Conservation (phyloP, 2,113 vertebrate species). For the Solenodon paradoxus region DNA sequence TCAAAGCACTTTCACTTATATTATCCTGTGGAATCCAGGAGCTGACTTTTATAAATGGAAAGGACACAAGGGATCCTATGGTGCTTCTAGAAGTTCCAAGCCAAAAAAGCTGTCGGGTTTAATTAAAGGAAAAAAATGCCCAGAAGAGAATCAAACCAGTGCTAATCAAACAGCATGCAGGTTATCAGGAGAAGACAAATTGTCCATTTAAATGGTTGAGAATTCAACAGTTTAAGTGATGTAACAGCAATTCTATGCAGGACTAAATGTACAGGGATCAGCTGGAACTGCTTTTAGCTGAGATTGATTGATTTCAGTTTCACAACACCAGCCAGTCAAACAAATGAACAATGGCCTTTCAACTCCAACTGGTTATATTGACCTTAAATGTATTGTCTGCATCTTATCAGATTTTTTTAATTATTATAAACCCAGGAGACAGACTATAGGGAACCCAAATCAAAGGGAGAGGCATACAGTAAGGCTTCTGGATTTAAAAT, state of each 20-base stretch:
- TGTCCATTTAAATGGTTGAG: neutral
- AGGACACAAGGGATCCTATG: neutral
- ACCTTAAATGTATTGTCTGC: constrained; percentile 6
- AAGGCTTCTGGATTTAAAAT: neutral
- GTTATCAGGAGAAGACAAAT: neutral
- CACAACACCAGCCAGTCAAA: neutral
- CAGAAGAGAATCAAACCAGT: neutral
- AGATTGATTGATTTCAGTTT: constrained; percentile 29
- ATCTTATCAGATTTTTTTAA: neutral
- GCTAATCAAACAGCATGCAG: neutral
- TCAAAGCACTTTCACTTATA: constrained; percentile 21
- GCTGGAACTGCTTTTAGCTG: constrained; percentile 41
- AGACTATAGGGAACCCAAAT: neutral
- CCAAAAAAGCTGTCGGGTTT: constrained; percentile 11
- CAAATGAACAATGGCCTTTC: constrained; percentile 42
- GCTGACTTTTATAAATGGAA: constrained; percentile 30
- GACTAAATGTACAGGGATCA: neutral
- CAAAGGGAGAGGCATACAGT: fast-evolving
- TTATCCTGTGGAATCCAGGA: constrained; percentile 4
- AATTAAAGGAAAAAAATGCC: constrained; percentile 29
- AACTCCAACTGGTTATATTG: neutral
- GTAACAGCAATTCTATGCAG: neutral
- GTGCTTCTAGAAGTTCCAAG: neutral
- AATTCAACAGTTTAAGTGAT: neutral
- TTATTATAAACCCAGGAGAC: neutral